Base-by-base conservation (phyloP, 2,113 vertebrate genomes). In the Indicator maculatus region DNA sequence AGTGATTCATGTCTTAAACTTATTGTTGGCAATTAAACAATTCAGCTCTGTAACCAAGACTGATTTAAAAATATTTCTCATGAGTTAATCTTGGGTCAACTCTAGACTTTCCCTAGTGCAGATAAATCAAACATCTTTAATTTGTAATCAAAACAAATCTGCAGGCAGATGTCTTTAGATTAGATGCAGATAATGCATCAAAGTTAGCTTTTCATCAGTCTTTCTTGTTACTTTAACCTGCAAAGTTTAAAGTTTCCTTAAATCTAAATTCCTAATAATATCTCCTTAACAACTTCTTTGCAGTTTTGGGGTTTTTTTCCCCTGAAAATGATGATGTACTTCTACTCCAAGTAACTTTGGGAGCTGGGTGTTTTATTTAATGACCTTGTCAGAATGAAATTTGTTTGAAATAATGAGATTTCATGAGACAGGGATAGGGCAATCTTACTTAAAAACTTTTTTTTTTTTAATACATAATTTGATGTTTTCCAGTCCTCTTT, bases 11-110 rank as follows among this genome's bases (percentile, higher is more conserved):
- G 13, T 81, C 67, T 89, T 90, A 78, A 88, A 27, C 47, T 78
- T 90, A 60, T 36, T 69, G 50, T 67, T 91, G 85, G 44, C 82
- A 91, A 95, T 83, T 91, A 77, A 93, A 83, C 65, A 89, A 69
- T 69, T 86, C 9, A 84, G 81, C 38, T 90, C n/a, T 84, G 36
- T 83, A 86, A 86, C 18, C 38, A 81, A 41, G 63, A 36, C 36
- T 65, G 44, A 93, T 64, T 69, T 38, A 88, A 87, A 86, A 36
- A 16, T 53, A 61, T 72, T 94, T 91, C 13, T 60, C 4, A 2
- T 45, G 71, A 88, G 12, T 86, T 83, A 58, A 53, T 88, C 58
- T 56, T 75, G 20, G 27, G 45, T 74, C 52, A 74, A 18, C 28
- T 19, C 14, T 53, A 69, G 61, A 64, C 61, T 88, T 93, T 39